Evolutionary conservation across 2,113 vertebrate genomes (phyloP), one percentile per base, ranked within the genome.

Genomic region (Burhinus bistriatus): DNA sequence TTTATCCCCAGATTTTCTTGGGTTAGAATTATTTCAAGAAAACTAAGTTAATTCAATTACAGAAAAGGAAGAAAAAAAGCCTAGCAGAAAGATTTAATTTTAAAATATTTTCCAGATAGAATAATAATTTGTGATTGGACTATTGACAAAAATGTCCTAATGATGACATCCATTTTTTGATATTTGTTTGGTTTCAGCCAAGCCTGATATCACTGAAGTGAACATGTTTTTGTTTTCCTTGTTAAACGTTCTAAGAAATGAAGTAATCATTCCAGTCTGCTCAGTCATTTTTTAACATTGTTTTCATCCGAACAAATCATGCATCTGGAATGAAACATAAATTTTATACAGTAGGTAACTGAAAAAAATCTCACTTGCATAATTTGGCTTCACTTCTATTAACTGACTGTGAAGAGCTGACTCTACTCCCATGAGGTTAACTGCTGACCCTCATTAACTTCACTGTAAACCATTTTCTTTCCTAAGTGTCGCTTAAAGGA

Each of bases 261-360:
- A 96, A 79, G 42, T 89, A 75, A 94, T 78, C 61, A 77, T 93
- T 95, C 69, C 81, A 89, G 20, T 62, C 36, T 71, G 22, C 40
- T 82, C 49, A 89, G 52, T 93, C 73, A 85, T 68, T 36, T 11
- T 70, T 95, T 82, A 92, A 58, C 30, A 42, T 51, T 77, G 27
- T 87, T 94, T 66, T 87, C 20, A 80, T 69, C 57, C 27, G 79
- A 89, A 87, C 4, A 87, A 87, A 54, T 76, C 23, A 79, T n/a
- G 30, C 19, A 77, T 87, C 68, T 95, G 69, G 57, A 81, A 84
- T 42, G 40, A 89, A 91, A 40, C 11, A 44, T 19, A 65, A 22
- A 25, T 82, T 42, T 79, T 51, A 21, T 69, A 19, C 6, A 44
- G 49, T 52, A 89, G 21, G 22, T 36, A 79, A 27, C 19, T 65